Evolutionary conservation across 1,140 invertebrate species (phyloP).

Genomic region (Chionoecetes opilio): DNA sequence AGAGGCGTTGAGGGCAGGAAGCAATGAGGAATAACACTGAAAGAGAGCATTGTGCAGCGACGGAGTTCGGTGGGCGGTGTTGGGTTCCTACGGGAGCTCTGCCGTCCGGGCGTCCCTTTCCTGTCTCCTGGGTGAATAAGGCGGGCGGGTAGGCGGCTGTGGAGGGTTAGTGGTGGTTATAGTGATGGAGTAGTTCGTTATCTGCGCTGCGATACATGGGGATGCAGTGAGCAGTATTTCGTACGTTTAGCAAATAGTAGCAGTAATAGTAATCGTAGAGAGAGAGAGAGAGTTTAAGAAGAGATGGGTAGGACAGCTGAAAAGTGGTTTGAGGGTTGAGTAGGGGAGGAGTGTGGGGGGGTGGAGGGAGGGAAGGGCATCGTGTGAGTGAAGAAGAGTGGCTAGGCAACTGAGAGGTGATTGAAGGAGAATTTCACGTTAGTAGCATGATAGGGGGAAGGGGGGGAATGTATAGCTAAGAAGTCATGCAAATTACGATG

Average conservation of each 20-base stretch:
- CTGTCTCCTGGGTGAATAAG: slow-evolving; percentile 22
- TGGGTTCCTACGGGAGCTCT: slow-evolving; percentile 47
- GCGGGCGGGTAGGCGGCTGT: not conserved
- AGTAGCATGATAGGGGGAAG: not conserved
- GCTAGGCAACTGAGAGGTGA: no score
- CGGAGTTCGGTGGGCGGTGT: slow-evolving; percentile 54
- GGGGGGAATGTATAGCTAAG: not conserved
- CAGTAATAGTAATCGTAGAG: no score
- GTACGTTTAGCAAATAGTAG: no score
- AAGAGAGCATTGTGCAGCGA: slow-evolving; percentile 57
- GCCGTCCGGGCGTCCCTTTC: slow-evolving; percentile 44
- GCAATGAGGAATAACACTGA: slow-evolving; percentile 65
- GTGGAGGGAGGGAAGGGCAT: no score
- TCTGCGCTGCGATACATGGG: no score
- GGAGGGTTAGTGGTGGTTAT: not conserved
- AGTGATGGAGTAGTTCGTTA: not conserved
- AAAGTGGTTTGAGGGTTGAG: no score
- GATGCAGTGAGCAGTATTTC: no score
- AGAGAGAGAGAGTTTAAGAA: no score
- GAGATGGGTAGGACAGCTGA: no score
- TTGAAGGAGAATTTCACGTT: not conserved
- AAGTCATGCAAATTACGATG: not conserved
- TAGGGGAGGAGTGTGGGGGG: no score
- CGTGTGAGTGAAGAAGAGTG: no score
- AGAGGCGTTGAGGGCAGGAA: not conserved